Conservation (phyloP, 2,888 invertebrate species). For the Phortica magna region DNA sequence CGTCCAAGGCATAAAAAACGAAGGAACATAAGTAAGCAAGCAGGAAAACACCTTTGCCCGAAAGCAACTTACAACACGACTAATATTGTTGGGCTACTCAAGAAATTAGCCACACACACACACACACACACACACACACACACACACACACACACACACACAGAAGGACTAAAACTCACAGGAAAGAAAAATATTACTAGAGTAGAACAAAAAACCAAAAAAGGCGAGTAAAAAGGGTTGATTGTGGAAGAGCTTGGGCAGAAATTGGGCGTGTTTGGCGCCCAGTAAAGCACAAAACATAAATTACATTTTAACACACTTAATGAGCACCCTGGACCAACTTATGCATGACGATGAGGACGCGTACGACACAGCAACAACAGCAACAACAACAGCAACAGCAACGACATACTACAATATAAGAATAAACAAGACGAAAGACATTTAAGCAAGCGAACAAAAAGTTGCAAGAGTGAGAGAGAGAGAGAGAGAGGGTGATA, state of each 20-base stretch:
- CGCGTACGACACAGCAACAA: neutral
- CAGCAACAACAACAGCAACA: neutral
- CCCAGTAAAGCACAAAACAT: neutral
- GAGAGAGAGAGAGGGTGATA: neutral
- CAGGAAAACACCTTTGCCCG: neutral
- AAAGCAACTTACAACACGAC: neutral
- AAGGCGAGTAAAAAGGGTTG: too few relatives aligned
- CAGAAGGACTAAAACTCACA: too few relatives aligned
- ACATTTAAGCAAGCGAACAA: neutral
- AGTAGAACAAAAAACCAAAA: too few relatives aligned
- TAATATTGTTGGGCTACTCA: neutral
- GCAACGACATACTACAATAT: too few relatives aligned
- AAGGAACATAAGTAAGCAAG: neutral
- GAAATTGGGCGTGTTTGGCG: neutral
- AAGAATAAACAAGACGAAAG: neutral
- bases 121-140: too few relatives aligned
- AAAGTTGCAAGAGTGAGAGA: neutral
- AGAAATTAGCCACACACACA: conserved; percentile 2
- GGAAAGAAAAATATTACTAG: too few relatives aligned
- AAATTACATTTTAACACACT: conserved; percentile 28
- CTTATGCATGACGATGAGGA: conserved; percentile 1
- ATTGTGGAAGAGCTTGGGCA: too few relatives aligned
- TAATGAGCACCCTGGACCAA: conserved; percentile 24
- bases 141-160: too few relatives aligned
- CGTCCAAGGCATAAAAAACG: neutral